Base-by-base conservation (phyloP, 2,797 vertebrate species). In the Coregonus sp. region DNA sequence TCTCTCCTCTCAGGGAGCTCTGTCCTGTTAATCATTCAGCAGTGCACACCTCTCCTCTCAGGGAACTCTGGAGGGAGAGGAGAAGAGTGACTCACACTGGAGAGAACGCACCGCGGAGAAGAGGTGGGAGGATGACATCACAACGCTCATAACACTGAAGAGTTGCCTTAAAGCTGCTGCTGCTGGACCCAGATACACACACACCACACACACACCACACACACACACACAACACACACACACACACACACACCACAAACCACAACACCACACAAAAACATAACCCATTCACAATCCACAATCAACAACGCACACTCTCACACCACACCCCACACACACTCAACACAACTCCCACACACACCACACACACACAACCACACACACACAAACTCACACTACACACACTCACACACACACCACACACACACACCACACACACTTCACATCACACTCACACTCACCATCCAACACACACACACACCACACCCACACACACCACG, bases 101-200 rank as follows among this genome's bases (percentile, higher is more conserved):
- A 33, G 70, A 33, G 70, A 72, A 72, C 51, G 51, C 70, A 72
- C 51, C 29, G 20, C 11, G 2, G 70, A 59, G 56, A 59, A 72
- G 70, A 33, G 70, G 70, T 72, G 70, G 70, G 70, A 56, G 70
- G 70, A 72, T 72, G 50, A 72, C 70, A 72, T 72, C 70, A 72
- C 70, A 56, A 31, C 70, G 31, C 25, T 72, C 70, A 31, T 59
- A 33, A 29, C 4, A 37, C 67, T 35, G 33, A 69, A 69, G 67
- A 40, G 51, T 56, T 20, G 70, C 70, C 50, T 54, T 31, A 12
- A 72, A 52, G 25, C 25, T 25, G 70, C 29, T 66, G 65, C 65
- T 66, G 65, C n/a, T 7, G 56, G 16, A 20, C 56, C 6, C 56
- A 59, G n/a, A 59, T 9, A 59, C 0, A 20, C n/a, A 20, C 56